Conservation (phyloP, 2,113 vertebrate species). For the Clarias batrachus region DNA sequence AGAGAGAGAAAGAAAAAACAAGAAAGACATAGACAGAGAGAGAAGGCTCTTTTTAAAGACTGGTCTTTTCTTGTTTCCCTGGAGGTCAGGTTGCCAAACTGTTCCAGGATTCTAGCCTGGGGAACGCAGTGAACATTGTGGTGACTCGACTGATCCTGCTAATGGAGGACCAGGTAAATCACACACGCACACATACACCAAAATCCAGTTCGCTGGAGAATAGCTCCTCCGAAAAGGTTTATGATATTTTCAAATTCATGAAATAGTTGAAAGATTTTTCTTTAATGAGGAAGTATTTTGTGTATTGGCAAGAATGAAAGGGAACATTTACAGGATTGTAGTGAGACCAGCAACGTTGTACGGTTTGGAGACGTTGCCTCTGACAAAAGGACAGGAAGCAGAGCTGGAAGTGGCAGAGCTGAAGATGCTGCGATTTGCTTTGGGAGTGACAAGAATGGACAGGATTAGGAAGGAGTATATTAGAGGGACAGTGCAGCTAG, state of each 20-base stretch:
- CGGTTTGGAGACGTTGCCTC: too few relatives aligned
- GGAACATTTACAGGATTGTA: too few relatives aligned
- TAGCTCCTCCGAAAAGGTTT: background rate
- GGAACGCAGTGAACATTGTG: slow-evolving; percentile 94
- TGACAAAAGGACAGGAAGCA: too few relatives aligned
- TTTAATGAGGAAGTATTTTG: background rate
- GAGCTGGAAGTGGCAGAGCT: too few relatives aligned
- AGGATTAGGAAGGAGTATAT: too few relatives aligned
- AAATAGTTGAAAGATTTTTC: background rate
- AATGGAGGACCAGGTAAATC: slow-evolving; percentile 92
- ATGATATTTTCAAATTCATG: background rate
- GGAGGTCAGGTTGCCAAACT: slow-evolving; percentile 99
- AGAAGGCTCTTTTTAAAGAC: slow-evolving; percentile 84
- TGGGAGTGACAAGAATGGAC: too few relatives aligned
- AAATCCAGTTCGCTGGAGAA: background rate
- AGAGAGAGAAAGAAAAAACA: slow-evolving; percentile 16
- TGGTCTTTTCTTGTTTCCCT: slow-evolving; percentile 99
- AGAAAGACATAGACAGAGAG: slow-evolving; percentile 13
- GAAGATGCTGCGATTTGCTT: too few relatives aligned
- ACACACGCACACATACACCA: slow-evolving; percentile 19
- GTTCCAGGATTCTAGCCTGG: slow-evolving; percentile 99
- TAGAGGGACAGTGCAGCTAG: too few relatives aligned
- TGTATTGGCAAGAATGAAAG: too few relatives aligned
- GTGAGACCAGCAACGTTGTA: too few relatives aligned
- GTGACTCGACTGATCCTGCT: slow-evolving; percentile 95